Evolutionary conservation across 2,113 vertebrate genomes (phyloP).

Genomic region (Phodopus roborovskii): DNA sequence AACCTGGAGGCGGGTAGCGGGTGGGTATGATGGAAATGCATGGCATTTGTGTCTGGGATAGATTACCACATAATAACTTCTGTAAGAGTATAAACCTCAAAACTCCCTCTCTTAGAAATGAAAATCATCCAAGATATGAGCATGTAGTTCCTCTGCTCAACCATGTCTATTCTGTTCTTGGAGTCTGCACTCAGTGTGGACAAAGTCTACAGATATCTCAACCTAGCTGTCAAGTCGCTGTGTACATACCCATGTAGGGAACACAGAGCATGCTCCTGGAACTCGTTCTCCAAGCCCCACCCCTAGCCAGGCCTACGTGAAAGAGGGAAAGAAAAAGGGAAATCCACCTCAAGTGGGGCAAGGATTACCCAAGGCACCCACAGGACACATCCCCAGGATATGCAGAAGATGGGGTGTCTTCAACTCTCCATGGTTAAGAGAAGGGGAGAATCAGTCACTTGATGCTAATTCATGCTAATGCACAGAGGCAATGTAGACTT

Average conservation of each 20-base stretch:
- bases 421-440: not conserved
- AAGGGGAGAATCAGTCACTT: not conserved
- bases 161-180: not conserved
- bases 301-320: too few species aligned
- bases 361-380: accelerated
- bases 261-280: accelerated
- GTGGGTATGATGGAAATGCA: not conserved
- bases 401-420: not conserved
- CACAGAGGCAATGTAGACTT: not conserved
- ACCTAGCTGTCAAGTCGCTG: not conserved
- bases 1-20: not conserved
- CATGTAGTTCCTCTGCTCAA: accelerated
- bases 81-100: not conserved
- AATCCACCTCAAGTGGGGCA: not conserved
- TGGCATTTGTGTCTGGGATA: not conserved
- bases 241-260: not conserved
- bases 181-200: accelerated
- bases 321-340: too few species aligned
- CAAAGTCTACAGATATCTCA: accelerated
- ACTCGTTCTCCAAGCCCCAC: not conserved
- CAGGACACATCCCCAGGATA: not conserved
- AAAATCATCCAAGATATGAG: accelerated
- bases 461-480: not conserved
- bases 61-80: not conserved
- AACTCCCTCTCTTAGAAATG: not conserved